These are phyloP conservation scores for Argentina silus DNA, from an alignment of 2,797 vertebrate species.

Conservation along the genomic window DNA sequence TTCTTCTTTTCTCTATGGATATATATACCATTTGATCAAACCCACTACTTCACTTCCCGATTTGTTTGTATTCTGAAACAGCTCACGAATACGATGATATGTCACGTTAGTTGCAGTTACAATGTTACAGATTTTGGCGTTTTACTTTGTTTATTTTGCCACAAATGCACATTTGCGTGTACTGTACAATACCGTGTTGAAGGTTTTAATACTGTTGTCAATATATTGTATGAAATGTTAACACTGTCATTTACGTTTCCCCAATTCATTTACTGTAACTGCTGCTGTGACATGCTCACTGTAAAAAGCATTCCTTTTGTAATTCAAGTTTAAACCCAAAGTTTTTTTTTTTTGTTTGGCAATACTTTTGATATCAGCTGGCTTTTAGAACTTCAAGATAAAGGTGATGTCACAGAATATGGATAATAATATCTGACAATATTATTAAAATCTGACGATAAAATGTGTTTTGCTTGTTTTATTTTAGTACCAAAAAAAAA, in stretches of 20 bases:
- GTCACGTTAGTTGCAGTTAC: constrained; percentile 35
- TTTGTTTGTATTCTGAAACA: constrained; percentile 13
- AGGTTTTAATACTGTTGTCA: constrained; percentile 47
- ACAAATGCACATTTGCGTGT: constrained; percentile 7
- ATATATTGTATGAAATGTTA: constrained; percentile 43
- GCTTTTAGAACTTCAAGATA: constrained; percentile 46
- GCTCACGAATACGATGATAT: constrained; percentile 20
- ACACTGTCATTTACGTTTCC: constrained; percentile 32
- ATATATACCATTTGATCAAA: constrained; percentile 7
- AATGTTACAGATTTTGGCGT: constrained; percentile 55
- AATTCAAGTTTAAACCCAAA: constrained; percentile 82
- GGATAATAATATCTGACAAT: constrained; percentile 64
- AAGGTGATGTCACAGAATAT: constrained; percentile 63
- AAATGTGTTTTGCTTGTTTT: constrained; percentile 48
- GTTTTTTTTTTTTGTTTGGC: constrained; percentile 71
- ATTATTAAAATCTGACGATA: constrained; percentile 50
- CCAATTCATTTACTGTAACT: constrained; percentile 40
- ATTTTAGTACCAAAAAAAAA: constrained; percentile 71
- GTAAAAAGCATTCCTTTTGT: constrained; percentile 62
- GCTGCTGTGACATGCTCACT: constrained; percentile 31
- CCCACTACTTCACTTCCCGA: background rate
- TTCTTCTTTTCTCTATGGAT: background rate
- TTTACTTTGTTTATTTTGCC: constrained; percentile 29
- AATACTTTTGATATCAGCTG: constrained; percentile 74
- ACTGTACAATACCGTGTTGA: constrained; percentile 32